Conservation (phyloP, 2,113 vertebrate species). For the Gnathonemus echidnorhynchus region DNA sequence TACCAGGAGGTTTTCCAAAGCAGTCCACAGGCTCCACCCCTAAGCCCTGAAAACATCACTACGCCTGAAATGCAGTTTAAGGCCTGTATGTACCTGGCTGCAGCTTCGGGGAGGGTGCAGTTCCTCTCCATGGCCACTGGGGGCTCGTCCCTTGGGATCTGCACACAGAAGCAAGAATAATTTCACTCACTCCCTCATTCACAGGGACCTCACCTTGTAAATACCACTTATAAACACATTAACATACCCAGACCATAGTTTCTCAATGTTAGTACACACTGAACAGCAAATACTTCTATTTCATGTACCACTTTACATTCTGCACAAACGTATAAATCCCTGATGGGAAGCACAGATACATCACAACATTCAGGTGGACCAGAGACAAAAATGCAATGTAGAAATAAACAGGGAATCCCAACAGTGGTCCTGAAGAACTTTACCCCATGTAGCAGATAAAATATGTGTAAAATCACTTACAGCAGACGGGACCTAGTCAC, state of each 20-base stretch:
- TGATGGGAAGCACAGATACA: slow-evolving; percentile 57
- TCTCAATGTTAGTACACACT: slow-evolving; percentile 66
- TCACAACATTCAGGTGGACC: slow-evolving; percentile 77
- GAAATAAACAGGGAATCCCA: background rate
- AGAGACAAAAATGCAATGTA: slow-evolving; percentile 73
- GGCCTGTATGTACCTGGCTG: slow-evolving; percentile 63
- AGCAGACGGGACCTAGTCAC: background rate
- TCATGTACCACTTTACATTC: slow-evolving; percentile 51
- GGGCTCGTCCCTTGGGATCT: slow-evolving; percentile 69
- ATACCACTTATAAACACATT: background rate
- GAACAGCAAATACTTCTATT: background rate
- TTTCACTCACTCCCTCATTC: background rate
- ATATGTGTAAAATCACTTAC: background rate
- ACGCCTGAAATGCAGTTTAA: background rate
- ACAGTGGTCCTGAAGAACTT: slow-evolving; percentile 64
- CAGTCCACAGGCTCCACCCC: background rate
- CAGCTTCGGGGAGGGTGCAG: slow-evolving; percentile 63
- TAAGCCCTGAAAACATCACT: background rate
- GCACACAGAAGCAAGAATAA: background rate
- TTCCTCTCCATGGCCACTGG: slow-evolving; percentile 62
- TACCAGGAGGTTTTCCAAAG: background rate
- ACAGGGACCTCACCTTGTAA: background rate
- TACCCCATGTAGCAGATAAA: background rate
- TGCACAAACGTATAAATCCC: slow-evolving; percentile 88
- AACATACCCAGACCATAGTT: background rate